Evolutionary conservation across 2,888 invertebrate species (phyloP).

Genomic region (Lapara coniferarum): DNA sequence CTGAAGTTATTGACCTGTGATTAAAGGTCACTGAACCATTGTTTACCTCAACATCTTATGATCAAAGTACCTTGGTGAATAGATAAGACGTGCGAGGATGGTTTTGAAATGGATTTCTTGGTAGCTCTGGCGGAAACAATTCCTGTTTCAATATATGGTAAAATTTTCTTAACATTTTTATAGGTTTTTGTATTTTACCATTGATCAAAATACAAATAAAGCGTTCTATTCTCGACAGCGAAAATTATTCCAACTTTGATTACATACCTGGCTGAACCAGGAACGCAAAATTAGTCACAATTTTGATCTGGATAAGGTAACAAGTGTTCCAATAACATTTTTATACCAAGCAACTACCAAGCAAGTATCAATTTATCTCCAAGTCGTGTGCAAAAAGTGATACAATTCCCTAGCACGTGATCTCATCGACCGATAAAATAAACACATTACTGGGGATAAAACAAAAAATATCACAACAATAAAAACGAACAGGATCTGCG

Average conservation of each 20-base stretch:
- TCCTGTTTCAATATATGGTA: no score
- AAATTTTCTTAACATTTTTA: no score
- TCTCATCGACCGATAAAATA: conserved; percentile 18
- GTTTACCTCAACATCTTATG: conserved; percentile 11
- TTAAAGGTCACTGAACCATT: conserved; percentile 22
- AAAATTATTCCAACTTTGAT: no score
- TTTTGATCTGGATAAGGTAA: no score
- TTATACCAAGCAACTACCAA: no score
- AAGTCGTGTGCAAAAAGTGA: neutral
- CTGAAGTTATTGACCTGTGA: conserved; percentile 18
- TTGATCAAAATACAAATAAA: no score
- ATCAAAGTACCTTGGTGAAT: conserved; percentile 8
- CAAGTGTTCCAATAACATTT: no score
- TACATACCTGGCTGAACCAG: no score
- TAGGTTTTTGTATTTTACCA: no score
- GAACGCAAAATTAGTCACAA: no score
- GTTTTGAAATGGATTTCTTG: neutral
- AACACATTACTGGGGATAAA: conserved; percentile 19
- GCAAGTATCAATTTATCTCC: no score
- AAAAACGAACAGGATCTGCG: conserved; percentile 16
- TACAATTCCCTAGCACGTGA: neutral
- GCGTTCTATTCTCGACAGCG: no score
- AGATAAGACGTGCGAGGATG: neutral
- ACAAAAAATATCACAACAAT: conserved; percentile 25
- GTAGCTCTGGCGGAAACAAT: neutral